Percentiles rank a stretch among this genome's conserved stretches.
phyloP scores from a whole-genome alignment of 2,113 vertebrate species.

The Podilymbus podiceps region DNA sequence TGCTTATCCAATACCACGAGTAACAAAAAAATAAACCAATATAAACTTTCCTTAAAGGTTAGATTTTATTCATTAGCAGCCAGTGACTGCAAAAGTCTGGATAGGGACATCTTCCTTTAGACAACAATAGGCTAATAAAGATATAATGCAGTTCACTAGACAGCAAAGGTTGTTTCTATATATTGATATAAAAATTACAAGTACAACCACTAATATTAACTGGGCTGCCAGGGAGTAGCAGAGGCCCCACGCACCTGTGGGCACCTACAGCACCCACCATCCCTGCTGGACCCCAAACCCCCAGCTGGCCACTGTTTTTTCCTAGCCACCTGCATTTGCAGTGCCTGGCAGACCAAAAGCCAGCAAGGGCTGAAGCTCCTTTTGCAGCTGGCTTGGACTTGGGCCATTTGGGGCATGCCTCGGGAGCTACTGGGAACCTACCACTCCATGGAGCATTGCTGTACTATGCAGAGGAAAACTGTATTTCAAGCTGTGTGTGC shows the following conservation, averaged over 20 bases:
- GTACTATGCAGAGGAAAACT: neutral
- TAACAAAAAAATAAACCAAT: neutral
- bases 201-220: neutral
- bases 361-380: neutral
- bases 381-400: neutral
- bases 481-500: neutral
- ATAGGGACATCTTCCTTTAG: neutral
- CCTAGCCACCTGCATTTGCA: rapidly evolving
- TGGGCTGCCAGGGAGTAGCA: neutral
- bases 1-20: neutral
- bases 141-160: neutral
- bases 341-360: neutral
- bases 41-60: neutral
- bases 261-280: neutral
- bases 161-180: neutral
- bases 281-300: neutral
- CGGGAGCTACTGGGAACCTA: neutral
- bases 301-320: neutral
- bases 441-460: neutral
- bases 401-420: neutral
- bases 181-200: neutral
- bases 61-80: neutral
- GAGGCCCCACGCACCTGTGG: neutral
- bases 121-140: neutral
- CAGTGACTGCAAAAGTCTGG: neutral